Evolutionary conservation across 2,113 vertebrate genomes (phyloP).

Genomic region (Plecotus auritus): DNA sequence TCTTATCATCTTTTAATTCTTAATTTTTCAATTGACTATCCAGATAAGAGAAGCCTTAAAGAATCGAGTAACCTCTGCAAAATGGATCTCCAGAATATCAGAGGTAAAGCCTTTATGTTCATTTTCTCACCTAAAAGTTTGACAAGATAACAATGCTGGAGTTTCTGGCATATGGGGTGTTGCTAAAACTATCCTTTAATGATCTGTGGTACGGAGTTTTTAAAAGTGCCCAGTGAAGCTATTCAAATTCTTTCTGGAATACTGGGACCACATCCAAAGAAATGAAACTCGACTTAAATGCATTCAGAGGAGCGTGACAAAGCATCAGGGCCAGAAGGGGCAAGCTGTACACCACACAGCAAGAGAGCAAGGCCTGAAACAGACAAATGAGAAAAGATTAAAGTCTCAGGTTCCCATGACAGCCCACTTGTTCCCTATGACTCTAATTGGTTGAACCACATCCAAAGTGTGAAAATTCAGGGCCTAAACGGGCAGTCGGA

Average conservation of each 20-base stretch:
- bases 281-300: not conserved
- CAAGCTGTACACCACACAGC: not conserved
- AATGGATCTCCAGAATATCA: constrained; percentile 59
- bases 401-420: not conserved
- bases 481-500: too few relatives aligned
- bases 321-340: not conserved
- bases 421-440: not conserved
- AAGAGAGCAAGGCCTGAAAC: not conserved
- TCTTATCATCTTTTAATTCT: not conserved
- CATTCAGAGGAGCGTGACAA: not conserved
- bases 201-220: not conserved
- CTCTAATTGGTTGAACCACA: not conserved
- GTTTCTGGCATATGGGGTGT: not conserved
- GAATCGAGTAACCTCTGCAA: constrained; percentile 53
- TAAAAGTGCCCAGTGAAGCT: not conserved
- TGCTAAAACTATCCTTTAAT: not conserved
- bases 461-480: not conserved
- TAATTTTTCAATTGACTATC: constrained; percentile 25
- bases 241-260: not conserved
- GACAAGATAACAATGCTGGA: not conserved
- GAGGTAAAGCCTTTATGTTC: constrained; percentile 69
- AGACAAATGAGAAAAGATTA: not conserved
- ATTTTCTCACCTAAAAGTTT: not conserved
- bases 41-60: constrained; percentile 81
- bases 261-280: not conserved